Evolutionary conservation across 37 sponge, comb jelly and placozoan genomes (phyloP).

Genomic region (Beroe ovata): DNA sequence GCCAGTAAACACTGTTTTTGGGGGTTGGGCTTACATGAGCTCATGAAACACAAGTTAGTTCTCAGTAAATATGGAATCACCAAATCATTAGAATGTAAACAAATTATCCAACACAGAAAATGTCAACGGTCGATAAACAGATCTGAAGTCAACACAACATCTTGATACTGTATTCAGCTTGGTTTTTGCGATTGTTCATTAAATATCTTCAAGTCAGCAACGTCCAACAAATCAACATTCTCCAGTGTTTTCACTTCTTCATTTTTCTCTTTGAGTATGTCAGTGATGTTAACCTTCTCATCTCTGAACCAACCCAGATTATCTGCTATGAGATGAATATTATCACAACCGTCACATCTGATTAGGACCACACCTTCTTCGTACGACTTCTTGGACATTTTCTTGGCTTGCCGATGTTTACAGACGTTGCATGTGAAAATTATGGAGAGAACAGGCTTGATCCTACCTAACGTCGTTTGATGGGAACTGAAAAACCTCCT

Average conservation of each 20-base stretch:
- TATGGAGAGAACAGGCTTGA: slow-evolving; percentile 69
- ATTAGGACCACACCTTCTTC: slow-evolving; percentile 80
- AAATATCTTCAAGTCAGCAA: not conserved
- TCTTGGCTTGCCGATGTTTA: slow-evolving; percentile 72
- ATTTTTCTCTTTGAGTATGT: slow-evolving; percentile 73
- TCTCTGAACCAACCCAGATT: slow-evolving; percentile 87
- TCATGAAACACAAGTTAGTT: too few relatives aligned
- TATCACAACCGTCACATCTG: slow-evolving; percentile 81
- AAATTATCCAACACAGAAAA: too few relatives aligned
- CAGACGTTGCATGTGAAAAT: slow-evolving; percentile 89
- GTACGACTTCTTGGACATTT: slow-evolving; percentile 85
- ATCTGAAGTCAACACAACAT: not conserved
- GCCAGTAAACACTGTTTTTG: too few relatives aligned
- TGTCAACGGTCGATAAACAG: too few relatives aligned
- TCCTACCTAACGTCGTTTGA: not conserved
- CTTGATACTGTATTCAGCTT: not conserved
- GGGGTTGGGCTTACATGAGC: too few relatives aligned
- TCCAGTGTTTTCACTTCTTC: slow-evolving; percentile 68
- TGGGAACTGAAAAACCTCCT: not conserved
- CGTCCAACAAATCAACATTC: slow-evolving; percentile 31
- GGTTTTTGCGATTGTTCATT: not conserved
- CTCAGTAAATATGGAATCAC: too few relatives aligned
- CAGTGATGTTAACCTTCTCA: slow-evolving; percentile 74
- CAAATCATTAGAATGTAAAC: too few relatives aligned
- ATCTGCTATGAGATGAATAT: slow-evolving; percentile 87